Percentiles rank a stretch among this genome's conserved stretches.
Evolutionary conservation across 2,113 vertebrate genomes (phyloP).

Genomic region (Percina caprodes): DNA sequence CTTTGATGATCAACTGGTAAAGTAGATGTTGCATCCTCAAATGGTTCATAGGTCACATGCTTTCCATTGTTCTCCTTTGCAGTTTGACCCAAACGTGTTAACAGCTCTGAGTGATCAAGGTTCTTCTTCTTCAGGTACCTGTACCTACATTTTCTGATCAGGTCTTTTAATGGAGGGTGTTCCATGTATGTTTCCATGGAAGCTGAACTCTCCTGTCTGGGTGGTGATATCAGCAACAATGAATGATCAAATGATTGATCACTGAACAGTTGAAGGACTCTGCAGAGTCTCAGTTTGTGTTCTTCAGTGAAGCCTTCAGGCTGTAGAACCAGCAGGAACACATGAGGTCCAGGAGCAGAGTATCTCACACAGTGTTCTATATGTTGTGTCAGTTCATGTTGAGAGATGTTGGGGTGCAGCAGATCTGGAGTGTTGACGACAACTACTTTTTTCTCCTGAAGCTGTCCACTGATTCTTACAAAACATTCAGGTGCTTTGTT

Average conservation of each 20-base stretch:
- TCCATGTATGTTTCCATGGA: too few species aligned
- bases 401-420: not conserved
- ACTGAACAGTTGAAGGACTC: too few species aligned
- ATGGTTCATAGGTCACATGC: not conserved
- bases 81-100: not conserved
- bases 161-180: too few species aligned
- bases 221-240: too few species aligned
- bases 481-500: accelerated
- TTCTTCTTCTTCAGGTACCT: too few species aligned
- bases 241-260: too few species aligned
- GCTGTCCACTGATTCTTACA: accelerated
- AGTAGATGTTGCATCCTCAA: not conserved
- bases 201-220: too few species aligned
- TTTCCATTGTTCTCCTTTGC: too few species aligned
- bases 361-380: not conserved
- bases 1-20: not conserved
- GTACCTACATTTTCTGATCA: too few species aligned
- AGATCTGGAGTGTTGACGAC: constrained; percentile 30
- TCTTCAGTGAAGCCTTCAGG: constrained; percentile 46
- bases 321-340: constrained; percentile 41
- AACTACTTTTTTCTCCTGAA: not conserved
- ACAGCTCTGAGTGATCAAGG: too few species aligned
- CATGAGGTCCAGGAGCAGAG: too few species aligned
- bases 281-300: not conserved
- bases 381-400: too few species aligned